Conservation (phyloP, 1,140 invertebrate species). For the Lethocerus indicus region DNA sequence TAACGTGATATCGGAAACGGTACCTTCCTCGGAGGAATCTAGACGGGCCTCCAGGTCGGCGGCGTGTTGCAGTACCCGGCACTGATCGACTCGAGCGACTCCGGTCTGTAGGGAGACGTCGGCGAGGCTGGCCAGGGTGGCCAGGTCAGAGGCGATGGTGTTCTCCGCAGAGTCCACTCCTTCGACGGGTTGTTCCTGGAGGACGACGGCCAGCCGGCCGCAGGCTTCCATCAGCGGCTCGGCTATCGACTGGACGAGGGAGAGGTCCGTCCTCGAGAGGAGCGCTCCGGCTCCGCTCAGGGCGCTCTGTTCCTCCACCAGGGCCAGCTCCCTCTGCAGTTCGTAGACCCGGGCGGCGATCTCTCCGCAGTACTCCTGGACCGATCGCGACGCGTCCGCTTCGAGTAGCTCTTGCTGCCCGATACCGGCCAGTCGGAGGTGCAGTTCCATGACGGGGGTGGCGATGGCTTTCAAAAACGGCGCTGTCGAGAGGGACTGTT, state of each 20-base stretch:
- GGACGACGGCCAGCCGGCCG: conserved; percentile 7
- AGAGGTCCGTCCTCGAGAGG: background rate
- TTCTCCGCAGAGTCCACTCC: background rate
- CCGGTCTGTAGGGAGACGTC: conserved; percentile 4
- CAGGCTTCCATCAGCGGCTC: conserved; percentile 12
- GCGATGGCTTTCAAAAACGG: too few relatives aligned
- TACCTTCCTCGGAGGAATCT: background rate
- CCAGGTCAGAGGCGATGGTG: conserved; percentile 13
- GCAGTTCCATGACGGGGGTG: background rate
- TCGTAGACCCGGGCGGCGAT: conserved; percentile 32
- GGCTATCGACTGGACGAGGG: background rate
- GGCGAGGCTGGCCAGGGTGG: conserved; percentile 13
- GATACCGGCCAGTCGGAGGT: background rate
- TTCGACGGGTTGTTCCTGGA: conserved; percentile 5
- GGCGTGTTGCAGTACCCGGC: conserved; percentile 6
- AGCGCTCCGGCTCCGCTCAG: background rate
- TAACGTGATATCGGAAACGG: too few relatives aligned
- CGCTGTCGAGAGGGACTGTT: conserved; percentile 4
- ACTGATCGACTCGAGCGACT: conserved; percentile 7
- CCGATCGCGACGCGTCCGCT: conserved; percentile 1
- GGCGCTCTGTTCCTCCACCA: conserved; percentile 22
- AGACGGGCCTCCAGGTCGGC: background rate
- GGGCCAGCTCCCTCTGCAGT: conserved; percentile 32
- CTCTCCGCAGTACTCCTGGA: conserved; percentile 17
- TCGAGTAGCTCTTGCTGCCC: background rate